Evolutionary conservation across 2,888 invertebrate genomes (phyloP).

Genomic region (Halictus ligatus): DNA sequence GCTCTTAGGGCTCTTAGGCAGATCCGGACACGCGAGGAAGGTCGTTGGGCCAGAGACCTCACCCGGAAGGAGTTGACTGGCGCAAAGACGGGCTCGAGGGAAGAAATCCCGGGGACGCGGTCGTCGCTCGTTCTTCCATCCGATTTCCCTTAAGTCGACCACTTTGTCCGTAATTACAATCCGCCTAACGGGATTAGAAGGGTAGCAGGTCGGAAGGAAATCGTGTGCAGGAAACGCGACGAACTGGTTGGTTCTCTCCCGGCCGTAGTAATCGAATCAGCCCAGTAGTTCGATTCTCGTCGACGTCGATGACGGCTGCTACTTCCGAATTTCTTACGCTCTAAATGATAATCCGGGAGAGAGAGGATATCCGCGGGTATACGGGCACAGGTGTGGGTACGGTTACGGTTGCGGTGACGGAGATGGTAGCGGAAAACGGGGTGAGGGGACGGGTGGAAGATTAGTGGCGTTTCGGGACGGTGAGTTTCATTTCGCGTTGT

Average conservation of each 20-base stretch:
- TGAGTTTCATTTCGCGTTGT: neutral
- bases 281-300: conserved; percentile 18
- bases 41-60: neutral
- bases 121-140: conserved; percentile 42
- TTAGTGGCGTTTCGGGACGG: conserved; percentile 14
- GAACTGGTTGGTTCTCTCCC: neutral
- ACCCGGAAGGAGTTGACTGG: conserved; percentile 9
- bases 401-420: neutral
- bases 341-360: neutral
- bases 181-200: conserved; percentile 72
- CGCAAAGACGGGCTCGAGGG: conserved; percentile 9
- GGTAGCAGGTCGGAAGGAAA: conserved; percentile 57
- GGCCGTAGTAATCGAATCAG: conserved; percentile 39
- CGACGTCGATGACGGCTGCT: neutral
- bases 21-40: neutral
- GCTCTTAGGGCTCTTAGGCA: neutral
- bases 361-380: neutral
- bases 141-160: conserved; percentile 57
- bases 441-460: neutral
- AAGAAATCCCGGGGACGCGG: conserved; percentile 29
- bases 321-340: conserved; percentile 8
- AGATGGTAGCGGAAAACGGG: neutral
- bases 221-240: conserved; percentile 40
- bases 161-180: conserved; percentile 75
- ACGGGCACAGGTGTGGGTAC: neutral